phyloP scores from a whole-genome alignment of 2,113 vertebrate species.

The Columbina picui region DNA sequence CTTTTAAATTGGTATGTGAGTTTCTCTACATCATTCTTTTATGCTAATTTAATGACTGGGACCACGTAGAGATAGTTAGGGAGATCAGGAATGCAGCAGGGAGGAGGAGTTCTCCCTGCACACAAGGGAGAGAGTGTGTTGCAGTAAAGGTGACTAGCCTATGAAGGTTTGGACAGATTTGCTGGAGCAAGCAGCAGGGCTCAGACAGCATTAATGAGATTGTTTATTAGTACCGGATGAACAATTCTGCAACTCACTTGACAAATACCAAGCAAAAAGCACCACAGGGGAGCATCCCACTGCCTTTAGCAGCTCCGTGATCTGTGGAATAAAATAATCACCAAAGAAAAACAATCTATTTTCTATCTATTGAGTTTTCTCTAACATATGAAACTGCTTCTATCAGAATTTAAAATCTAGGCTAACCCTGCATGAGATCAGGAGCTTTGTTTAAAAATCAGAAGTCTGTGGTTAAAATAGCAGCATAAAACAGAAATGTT shows the following conservation, averaged over 20 bases:
- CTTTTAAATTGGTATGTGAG: neutral
- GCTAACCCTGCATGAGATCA: slow-evolving; percentile 27
- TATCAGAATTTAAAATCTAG: slow-evolving; percentile 65
- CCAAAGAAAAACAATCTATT: slow-evolving; percentile 71
- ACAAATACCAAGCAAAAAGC: slow-evolving; percentile 58
- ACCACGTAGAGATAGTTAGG: neutral
- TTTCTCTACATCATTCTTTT: neutral
- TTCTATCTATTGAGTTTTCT: slow-evolving; percentile 62
- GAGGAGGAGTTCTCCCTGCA: neutral
- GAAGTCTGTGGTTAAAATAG: slow-evolving; percentile 30
- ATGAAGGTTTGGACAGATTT: slow-evolving; percentile 61
- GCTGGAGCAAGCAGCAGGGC: slow-evolving; percentile 46
- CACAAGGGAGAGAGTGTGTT: neutral
- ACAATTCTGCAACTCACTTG: slow-evolving; percentile 63
- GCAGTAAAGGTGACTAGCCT: slow-evolving; percentile 34
- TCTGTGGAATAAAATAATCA: slow-evolving; percentile 69
- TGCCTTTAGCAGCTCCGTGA: slow-evolving; percentile 59
- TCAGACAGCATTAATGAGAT: slow-evolving; percentile 68
- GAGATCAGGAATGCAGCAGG: neutral
- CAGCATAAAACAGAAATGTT: neutral
- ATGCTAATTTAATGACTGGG: neutral
- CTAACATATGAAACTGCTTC: slow-evolving; percentile 39
- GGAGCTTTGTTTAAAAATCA: slow-evolving; percentile 54
- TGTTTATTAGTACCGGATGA: slow-evolving; percentile 73
- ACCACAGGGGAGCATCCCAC: slow-evolving; percentile 41